These are phyloP conservation scores for Terrapene triunguis DNA, from an alignment of 2,113 vertebrate genomes.

Conservation along the genomic window DNA sequence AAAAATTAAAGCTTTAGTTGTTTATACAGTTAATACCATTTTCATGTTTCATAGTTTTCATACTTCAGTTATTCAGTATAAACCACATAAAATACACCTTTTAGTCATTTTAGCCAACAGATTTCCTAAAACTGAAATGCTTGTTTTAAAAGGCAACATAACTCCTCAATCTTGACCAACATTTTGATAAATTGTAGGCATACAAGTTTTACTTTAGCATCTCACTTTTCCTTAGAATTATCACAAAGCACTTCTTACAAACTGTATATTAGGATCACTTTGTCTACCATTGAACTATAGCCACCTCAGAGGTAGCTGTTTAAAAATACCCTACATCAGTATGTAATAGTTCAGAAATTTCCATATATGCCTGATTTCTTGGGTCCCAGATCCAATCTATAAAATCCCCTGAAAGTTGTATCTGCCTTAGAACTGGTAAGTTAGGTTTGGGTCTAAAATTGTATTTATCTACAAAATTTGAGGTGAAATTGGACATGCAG, in stretches of 20 bases:
- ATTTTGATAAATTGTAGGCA: neutral
- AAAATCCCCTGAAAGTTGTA: neutral
- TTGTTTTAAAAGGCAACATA: fast-evolving
- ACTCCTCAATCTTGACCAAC: fast-evolving
- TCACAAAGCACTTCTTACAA: neutral
- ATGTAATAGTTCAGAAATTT: neutral
- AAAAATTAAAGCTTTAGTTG: neutral
- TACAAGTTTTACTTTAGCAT: neutral
- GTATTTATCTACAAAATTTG: too few species aligned
- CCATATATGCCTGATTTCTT: neutral
- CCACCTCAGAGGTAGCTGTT: neutral
- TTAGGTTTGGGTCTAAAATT: neutral
- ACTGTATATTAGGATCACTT: fast-evolving
- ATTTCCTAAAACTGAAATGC: too few species aligned
- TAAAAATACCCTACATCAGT: neutral
- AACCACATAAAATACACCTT: neutral
- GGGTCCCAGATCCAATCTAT: neutral
- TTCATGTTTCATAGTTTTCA: neutral
- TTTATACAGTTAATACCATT: slow-evolving; percentile 1
- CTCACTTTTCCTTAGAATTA: neutral
- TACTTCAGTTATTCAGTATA: neutral
- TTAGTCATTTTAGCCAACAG: neutral
- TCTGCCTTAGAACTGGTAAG: neutral
- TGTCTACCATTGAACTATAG: neutral
- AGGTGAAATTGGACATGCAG: neutral